Evolutionary conservation across 2,888 invertebrate species (phyloP), one percentile per base, ranked within the genome.

Genomic region (Hermodice carunculata): DNA sequence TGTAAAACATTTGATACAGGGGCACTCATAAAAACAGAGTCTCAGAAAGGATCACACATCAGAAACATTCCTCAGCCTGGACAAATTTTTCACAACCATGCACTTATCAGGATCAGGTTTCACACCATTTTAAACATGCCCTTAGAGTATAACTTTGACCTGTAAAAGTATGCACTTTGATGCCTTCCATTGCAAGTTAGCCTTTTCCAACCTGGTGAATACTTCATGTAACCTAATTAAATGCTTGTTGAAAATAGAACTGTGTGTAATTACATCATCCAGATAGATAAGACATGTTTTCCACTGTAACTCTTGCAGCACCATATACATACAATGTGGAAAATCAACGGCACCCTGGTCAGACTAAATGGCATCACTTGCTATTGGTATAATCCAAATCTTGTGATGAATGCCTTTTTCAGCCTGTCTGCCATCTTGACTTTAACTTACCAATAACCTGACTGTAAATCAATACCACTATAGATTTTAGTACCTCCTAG

Each of bases 281-380:
- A 85, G 48, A 59, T 84, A 86, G 0, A 84, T 80, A 29, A 85
- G 77, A 60, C 80, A 79, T 11, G 62, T n/a, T n/a, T n/a, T n/a
- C n/a, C n/a, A n/a, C n/a, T n/a, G n/a, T n/a, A n/a, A n/a, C n/a
- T n/a, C n/a, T 64, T 68, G 60, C 24, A 83, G 63, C 1, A 76
- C 73, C 5, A 64, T 54, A 43, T 84, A 73, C 80, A 84, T 84
- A 4, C 79, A 28, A 0, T 78, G 56, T 43, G 79, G 78, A 61
- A 82, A 84, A 0, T 80, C 1, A 77, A 73, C 0, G 81, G 81
- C 11, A 60, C 56, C 26, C 28, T 61, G 17, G 22, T 29, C 3
- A 60, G 26, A 3, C 60, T 60, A 24, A 83, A 81, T 1, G 76
- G 76, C 69, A 79, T 72, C 1, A 71, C 67, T 11, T 59, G 68